Base-by-base conservation (phyloP, 2,888 invertebrate species). In the Netelia fuscicornis region DNA sequence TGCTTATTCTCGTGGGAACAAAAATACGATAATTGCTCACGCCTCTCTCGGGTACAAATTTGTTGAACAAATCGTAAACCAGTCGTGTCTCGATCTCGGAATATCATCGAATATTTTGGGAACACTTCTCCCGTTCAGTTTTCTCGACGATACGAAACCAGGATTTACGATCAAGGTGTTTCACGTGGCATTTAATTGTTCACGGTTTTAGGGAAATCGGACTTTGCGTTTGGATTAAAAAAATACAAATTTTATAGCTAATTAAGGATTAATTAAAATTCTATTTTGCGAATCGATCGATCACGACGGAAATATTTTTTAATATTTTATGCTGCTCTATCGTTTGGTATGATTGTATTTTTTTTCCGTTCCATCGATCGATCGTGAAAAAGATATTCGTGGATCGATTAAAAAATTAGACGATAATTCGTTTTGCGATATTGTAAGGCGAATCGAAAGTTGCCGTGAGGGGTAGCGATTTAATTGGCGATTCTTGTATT, bases 81-180 rank as follows among this genome's bases (percentile, higher is more conserved):
- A 25, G 44, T 48, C 42, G 20, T n/a, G 48, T 13, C 11, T 20
- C 11, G 11, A 64, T 2, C 23, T 23, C 23, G 10, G 42, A 23
- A 81, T 17, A 81, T 1, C 13, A 71, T 13, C 52, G 54, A 56
- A 37, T 71, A 17, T 64, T 56, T 37, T 64, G 30, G 30, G 67
- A 52, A 56, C 13, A 6, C 37, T 6, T 0, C 37, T 37, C 0
- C 37, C 58, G 17, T 77, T 68, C 5, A 42, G 6, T 77, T 67
- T 11, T 23, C 6, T 44, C 37, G 37, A n/a, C 23, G 17, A 30
- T 23, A 68, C 17, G 10, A 13, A 3, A 1, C 9, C 20, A 74
- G 5, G 48, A 81, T 81, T 81, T 81, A 81, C 58, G 74, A 74
- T 74, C 37, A 25, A 75, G 54, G 42, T 68, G 52, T 2, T 65